Percentiles rank a stretch among this genome's conserved stretches.
Conservation (phyloP, 2,888 invertebrate species). For the Drosophila austrosaltans region DNA sequence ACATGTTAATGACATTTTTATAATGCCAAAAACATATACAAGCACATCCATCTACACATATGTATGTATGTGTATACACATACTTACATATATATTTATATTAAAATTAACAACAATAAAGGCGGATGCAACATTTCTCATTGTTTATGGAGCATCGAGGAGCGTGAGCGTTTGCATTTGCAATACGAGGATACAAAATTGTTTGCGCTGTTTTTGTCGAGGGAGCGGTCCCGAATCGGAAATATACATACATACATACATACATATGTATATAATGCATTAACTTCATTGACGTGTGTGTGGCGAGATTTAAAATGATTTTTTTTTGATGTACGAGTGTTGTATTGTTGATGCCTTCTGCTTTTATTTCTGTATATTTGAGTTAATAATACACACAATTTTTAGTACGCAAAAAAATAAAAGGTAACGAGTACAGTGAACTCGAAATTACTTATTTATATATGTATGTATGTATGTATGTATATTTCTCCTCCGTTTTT, state of each 20-base stretch:
- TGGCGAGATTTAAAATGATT: conserved; percentile 70
- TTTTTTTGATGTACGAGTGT: conserved; percentile 74
- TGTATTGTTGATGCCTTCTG: conserved; percentile 48
- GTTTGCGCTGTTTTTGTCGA: conserved; percentile 58
- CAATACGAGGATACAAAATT: conserved; percentile 61
- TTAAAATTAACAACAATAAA: conserved; percentile 49
- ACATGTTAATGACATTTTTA: conserved; percentile 79
- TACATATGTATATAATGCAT: conserved; percentile 59
- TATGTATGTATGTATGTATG: background rate
- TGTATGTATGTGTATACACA: background rate
- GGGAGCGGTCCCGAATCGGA: conserved; percentile 65
- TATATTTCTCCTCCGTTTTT: conserved; percentile 5
- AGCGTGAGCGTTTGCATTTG: conserved; percentile 31
- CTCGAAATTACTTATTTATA: conserved; percentile 36
- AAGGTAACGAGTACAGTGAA: conserved; percentile 77
- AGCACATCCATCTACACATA: background rate
- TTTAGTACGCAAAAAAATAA: conserved; percentile 12
- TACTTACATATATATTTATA: conserved; percentile 27
- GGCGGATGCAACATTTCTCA: conserved; percentile 73
- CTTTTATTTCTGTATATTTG: conserved; percentile 51
- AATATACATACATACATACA: conserved; percentile 39
- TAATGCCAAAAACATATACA: conserved; percentile 56
- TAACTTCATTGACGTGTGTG: conserved; percentile 70
- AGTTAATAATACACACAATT: conserved; percentile 51
- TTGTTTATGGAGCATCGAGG: conserved; percentile 66